Base-by-base conservation (phyloP, 2,113 vertebrate genomes). In the Apodemus speciosus region DNA sequence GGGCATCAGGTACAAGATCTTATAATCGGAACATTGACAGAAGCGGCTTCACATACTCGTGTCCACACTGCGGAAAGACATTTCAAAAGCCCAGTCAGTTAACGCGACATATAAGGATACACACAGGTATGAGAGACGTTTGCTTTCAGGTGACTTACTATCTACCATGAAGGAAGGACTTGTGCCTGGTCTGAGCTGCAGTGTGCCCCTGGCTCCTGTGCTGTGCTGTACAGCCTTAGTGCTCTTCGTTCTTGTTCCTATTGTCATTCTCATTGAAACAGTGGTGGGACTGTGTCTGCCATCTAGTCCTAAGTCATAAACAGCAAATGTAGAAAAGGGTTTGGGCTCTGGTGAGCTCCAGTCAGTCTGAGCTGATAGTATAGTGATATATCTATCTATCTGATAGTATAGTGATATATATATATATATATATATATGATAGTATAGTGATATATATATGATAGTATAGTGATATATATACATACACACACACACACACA, bases 41-140 rank as follows among this genome's bases (percentile, higher is more conserved):
- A 95, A 99, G 99, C 91, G 98, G 99, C 7, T 99, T 99, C 97
- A 99, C 99, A 0, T 99, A 99, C 96, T 99, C 99, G 7, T 99
- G 99, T 98, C 99, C 99, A 40, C 99, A 99, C 97, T 99, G 99
- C 60, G 99, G 99, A 72, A 99, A 99, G 96, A 99, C 99, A 0
- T 99, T 99, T 96, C 99, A 99, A 91, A 99, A 99, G 93, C 99
- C 99, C 0, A 99, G 99, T 93, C 99, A 99, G 96, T 98, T 99
- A 88, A 99, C 99, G 2, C 97, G 99, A 75, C 99, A 99, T 71
- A 98, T 99, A 62, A 98, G 99, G 97, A 99, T 99, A 98, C 99
- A 99, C 97, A 99, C 99, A 97, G 99, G 99, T 99, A 97, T 97
- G 98, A 14, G 51, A 25, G 8, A 2, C 2, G 0, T 18, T 49